phyloP scores from a whole-genome alignment of 2,888 invertebrate genomes.

The Tiliacea citrago region DNA sequence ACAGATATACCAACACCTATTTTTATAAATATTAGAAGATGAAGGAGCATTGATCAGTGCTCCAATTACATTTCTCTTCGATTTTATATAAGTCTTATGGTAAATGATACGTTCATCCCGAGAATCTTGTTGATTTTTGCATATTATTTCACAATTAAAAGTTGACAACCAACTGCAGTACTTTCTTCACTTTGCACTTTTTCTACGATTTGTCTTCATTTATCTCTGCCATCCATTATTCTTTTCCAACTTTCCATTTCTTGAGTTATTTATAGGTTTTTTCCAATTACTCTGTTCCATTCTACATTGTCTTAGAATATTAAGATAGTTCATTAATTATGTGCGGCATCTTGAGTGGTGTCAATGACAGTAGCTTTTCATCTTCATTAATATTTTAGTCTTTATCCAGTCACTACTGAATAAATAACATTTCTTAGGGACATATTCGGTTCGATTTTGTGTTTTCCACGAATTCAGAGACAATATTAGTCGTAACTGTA shows the following conservation, averaged over 20 bases:
- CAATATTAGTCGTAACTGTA: not conserved
- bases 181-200: slow-evolving; percentile 43
- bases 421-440: not conserved
- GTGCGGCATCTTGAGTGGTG: slow-evolving; percentile 38
- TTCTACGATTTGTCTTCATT: slow-evolving; percentile 54
- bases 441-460: not conserved
- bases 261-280: slow-evolving; percentile 47
- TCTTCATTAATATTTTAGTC: slow-evolving; percentile 38
- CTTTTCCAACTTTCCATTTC: slow-evolving; percentile 53
- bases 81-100: not conserved
- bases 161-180: slow-evolving; percentile 19
- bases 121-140: slow-evolving; percentile 7
- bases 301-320: slow-evolving; percentile 34
- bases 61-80: not conserved
- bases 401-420: slow-evolving; percentile 1
- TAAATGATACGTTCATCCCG: not conserved
- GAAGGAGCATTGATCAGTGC: not conserved
- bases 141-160: slow-evolving; percentile 20
- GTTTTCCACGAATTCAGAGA: not conserved
- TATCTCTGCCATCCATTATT: slow-evolving; percentile 57
- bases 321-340: slow-evolving; percentile 46
- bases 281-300: slow-evolving; percentile 46
- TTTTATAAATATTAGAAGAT: not conserved
- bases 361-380: slow-evolving; percentile 34
- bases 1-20: not conserved